Conservation (phyloP, 1,140 invertebrate genomes). For the Papilio xuthus region DNA sequence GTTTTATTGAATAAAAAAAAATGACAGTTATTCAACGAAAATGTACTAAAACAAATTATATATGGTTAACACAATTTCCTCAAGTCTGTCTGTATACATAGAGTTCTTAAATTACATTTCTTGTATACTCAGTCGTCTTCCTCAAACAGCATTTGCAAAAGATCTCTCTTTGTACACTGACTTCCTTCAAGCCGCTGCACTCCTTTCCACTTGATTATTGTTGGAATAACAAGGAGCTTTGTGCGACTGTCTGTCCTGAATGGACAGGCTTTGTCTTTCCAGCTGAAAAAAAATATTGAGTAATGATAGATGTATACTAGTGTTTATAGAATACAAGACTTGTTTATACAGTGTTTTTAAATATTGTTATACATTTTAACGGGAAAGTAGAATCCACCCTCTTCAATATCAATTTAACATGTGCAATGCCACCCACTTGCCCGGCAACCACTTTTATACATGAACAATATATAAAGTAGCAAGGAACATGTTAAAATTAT, state of each 20-base stretch:
- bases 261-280: conserved; percentile 88
- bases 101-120: neutral
- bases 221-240: conserved; percentile 87
- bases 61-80: neutral
- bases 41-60: neutral
- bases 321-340: no score
- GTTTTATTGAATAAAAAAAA: neutral
- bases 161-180: conserved; percentile 84
- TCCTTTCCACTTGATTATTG: conserved; percentile 87
- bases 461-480: no score
- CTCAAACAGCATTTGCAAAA: conserved; percentile 86
- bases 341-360: no score
- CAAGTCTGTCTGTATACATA: neutral
- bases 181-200: conserved; percentile 88
- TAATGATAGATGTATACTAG: no score
- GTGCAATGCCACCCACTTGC: no score
- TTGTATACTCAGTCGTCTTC: conserved; percentile 67
- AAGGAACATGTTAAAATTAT: no score
- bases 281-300: conserved; percentile 80
- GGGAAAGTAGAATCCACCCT: no score
- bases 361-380: no score
- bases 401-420: no score
- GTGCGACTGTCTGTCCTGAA: conserved; percentile 87
- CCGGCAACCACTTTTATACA: no score
- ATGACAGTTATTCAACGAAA: neutral